These are phyloP conservation scores for Eupithecia vulgata DNA, from an alignment of 2,888 invertebrate species.

Conservation along the genomic window DNA sequence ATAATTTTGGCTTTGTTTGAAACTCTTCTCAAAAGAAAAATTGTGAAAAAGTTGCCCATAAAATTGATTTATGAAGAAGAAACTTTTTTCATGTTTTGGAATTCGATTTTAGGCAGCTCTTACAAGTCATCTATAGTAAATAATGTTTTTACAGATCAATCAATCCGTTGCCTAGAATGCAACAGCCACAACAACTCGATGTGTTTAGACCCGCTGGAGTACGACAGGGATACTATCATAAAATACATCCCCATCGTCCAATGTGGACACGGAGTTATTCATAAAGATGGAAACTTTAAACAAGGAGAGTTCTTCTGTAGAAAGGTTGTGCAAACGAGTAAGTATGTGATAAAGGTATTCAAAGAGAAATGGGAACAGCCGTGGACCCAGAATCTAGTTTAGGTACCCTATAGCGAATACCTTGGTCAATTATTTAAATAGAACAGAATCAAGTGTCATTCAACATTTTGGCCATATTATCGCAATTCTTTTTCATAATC, in stretches of 20 bases:
- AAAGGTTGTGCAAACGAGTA: slow-evolving; percentile 11
- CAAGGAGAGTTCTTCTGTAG: slow-evolving; percentile 7
- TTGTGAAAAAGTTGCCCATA: not conserved
- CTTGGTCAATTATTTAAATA: too few relatives aligned
- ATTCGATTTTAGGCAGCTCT: not conserved
- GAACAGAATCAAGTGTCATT: too few relatives aligned
- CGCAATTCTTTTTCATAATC: too few relatives aligned
- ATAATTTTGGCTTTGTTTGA: not conserved
- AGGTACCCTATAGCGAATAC: too few relatives aligned
- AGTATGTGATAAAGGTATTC: not conserved
- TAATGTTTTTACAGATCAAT: slow-evolving; percentile 62
- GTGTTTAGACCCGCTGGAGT: slow-evolving; percentile 84
- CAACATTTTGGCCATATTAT: too few relatives aligned
- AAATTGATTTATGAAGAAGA: not conserved
- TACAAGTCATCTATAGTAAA: not conserved
- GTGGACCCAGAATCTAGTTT: too few relatives aligned
- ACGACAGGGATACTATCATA: slow-evolving; percentile 64
- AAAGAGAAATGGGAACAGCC: too few relatives aligned
- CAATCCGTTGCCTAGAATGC: slow-evolving; percentile 89
- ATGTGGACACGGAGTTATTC: slow-evolving; percentile 63
- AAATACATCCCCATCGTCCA: slow-evolving; percentile 73
- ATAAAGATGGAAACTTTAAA: not conserved
- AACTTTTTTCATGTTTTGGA: not conserved
- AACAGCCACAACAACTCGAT: slow-evolving; percentile 88
- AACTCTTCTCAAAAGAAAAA: not conserved